Conservation (phyloP, 1,140 invertebrate genomes). For the Charaxes varanes region DNA sequence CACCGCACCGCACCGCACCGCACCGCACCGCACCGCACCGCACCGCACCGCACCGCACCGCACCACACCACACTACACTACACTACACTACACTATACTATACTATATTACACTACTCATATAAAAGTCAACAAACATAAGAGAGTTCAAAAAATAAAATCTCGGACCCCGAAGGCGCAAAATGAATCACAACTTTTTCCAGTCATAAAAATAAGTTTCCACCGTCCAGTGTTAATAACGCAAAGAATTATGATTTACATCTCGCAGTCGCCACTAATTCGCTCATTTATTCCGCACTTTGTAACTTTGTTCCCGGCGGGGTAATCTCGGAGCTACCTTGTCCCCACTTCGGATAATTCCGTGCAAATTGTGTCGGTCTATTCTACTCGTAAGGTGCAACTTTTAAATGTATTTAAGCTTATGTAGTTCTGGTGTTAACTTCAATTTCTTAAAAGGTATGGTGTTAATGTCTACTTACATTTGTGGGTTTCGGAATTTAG, state of each 20-base stretch:
- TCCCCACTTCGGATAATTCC: conserved; percentile 5
- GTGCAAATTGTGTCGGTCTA: conserved; percentile 1
- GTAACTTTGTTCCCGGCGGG: conserved; percentile 9
- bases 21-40: too few species aligned
- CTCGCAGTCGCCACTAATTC: conserved; percentile 8
- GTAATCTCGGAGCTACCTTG: conserved; percentile 11
- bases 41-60: too few species aligned
- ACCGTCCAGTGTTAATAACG: conserved; percentile 8
- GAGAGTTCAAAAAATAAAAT: background rate
- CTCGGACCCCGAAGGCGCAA: background rate
- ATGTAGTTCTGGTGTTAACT: background rate
- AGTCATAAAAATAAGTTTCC: conserved; percentile 2
- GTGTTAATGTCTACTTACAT: too few species aligned
- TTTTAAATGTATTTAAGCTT: background rate
- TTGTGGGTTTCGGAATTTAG: too few species aligned
- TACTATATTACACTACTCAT: too few species aligned
- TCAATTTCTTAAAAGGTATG: background rate
- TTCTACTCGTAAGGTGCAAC: background rate
- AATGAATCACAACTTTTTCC: background rate
- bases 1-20: too few species aligned
- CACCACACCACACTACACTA: too few species aligned
- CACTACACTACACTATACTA: too few species aligned
- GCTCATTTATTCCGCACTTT: conserved; percentile 13
- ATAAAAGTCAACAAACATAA: background rate
- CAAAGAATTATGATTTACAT: conserved; percentile 11